A percentile compares a stretch with the other conserved stretches of the same genome.
Conservation (phyloP, 2,797 vertebrate genomes). For the Macropus fuliginosus region DNA sequence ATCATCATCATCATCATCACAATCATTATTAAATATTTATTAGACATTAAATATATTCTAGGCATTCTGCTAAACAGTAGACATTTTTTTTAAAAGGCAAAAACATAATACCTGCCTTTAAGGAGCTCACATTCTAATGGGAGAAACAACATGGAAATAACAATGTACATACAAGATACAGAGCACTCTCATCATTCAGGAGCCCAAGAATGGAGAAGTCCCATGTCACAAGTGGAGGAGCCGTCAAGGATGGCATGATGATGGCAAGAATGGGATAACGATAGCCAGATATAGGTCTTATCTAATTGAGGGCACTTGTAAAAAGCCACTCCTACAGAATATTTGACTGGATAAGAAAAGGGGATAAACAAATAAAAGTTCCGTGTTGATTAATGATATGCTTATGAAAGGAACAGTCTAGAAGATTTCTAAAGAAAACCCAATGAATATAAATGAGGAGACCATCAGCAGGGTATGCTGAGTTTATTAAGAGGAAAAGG, state of each 20-base stretch:
- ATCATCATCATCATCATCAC: not conserved
- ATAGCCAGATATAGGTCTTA: not conserved
- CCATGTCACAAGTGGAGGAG: not conserved
- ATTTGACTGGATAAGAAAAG: not conserved
- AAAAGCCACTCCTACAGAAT: not conserved
- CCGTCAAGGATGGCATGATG: not conserved
- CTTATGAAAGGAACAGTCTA: not conserved
- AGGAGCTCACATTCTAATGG: not conserved
- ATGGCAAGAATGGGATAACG: not conserved
- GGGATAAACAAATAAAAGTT: not conserved
- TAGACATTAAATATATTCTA: not conserved
- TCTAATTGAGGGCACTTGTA: not conserved
- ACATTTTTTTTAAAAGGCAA: not conserved
- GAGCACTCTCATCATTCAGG: not conserved
- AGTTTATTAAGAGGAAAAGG: constrained; percentile 14
- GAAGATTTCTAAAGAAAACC: not conserved
- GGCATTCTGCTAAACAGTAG: not conserved
- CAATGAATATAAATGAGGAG: not conserved
- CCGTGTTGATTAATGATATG: constrained; percentile 1
- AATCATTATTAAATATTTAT: not conserved
- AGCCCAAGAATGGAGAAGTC: not conserved
- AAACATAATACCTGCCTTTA: not conserved
- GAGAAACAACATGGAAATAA: not conserved
- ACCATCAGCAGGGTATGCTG: not conserved
- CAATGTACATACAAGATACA: not conserved